A percentile compares a stretch with the other conserved stretches of the same genome.
These are phyloP conservation scores for Hedychridium roseum DNA, from an alignment of 2,888 invertebrate genomes.

Conservation along the genomic window DNA sequence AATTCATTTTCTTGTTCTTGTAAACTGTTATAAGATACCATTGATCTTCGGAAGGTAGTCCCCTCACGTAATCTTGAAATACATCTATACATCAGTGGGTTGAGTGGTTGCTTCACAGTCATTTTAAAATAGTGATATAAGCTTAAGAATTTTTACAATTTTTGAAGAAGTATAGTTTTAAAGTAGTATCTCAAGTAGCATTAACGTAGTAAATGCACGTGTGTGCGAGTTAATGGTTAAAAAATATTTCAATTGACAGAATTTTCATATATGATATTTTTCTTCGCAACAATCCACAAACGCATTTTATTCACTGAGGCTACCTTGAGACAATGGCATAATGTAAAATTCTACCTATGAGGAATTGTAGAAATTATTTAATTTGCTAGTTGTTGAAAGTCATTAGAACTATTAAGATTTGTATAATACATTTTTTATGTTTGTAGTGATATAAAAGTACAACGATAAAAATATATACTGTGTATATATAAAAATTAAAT, in stretches of 20 bases:
- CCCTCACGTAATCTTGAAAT: slow-evolving; percentile 2
- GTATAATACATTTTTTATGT: slow-evolving; percentile 31
- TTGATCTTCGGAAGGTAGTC: slow-evolving; percentile 17
- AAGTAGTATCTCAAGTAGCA: slow-evolving; percentile 14
- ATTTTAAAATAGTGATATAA: slow-evolving; percentile 3
- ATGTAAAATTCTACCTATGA: not conserved
- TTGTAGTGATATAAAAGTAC: slow-evolving; percentile 33
- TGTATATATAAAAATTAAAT: slow-evolving; percentile 17
- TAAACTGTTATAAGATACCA: slow-evolving; percentile 12
- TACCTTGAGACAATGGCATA: slow-evolving; percentile 10
- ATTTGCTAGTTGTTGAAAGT: slow-evolving; percentile 14
- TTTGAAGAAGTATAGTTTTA: slow-evolving; percentile 6
- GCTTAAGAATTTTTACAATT: slow-evolving; percentile 12
- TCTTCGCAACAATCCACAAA: not conserved
- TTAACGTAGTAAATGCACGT: slow-evolving; percentile 12
- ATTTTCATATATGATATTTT: slow-evolving; percentile 3
- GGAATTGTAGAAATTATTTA: slow-evolving; percentile 13
- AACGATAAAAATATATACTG: slow-evolving; percentile 27
- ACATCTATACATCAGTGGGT: not conserved
- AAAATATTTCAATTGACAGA: not conserved
- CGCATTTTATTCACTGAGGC: slow-evolving; percentile 14
- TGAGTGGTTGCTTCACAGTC: not conserved
- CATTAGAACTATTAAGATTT: slow-evolving; percentile 22
- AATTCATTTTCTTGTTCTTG: slow-evolving; percentile 22
- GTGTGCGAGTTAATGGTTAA: slow-evolving; percentile 10